Evolutionary conservation across 2,888 invertebrate genomes (phyloP).

Genomic region (Clivina fossor): DNA sequence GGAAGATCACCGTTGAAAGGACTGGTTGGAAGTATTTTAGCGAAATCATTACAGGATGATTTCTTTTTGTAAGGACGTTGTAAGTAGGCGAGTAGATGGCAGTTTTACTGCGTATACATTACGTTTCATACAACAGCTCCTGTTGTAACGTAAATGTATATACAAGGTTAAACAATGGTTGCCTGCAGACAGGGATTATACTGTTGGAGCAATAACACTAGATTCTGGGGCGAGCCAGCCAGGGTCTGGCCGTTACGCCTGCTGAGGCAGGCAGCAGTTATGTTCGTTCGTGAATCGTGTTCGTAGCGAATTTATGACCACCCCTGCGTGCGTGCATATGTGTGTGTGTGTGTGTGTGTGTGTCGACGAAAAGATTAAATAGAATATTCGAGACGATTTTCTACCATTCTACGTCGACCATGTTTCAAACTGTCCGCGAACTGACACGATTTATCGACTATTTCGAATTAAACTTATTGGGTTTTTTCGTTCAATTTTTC

Average conservation of each 20-base stretch:
- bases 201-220: slow-evolving; percentile 30
- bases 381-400: slow-evolving; percentile 27
- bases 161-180: slow-evolving; percentile 27
- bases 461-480: slow-evolving; percentile 19
- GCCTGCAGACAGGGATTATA: slow-evolving; percentile 27
- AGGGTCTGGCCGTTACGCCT: slow-evolving; percentile 12
- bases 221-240: too few species aligned
- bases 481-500: too few species aligned
- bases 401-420: too few species aligned
- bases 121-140: too few species aligned
- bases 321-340: too few species aligned
- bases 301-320: slow-evolving; percentile 24
- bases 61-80: too few species aligned
- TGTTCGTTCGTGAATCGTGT: slow-evolving; percentile 31
- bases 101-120: not conserved
- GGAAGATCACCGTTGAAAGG: too few species aligned
- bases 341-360: too few species aligned
- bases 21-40: too few species aligned
- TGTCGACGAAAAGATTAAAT: slow-evolving; percentile 31
- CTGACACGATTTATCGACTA: slow-evolving; percentile 23
- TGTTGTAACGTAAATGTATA: too few species aligned
- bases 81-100: slow-evolving; percentile 8
- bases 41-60: too few species aligned
- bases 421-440: slow-evolving; percentile 26
- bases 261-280: too few species aligned